Base-by-base conservation (phyloP, 2,888 invertebrate species). In the Drosophila borealis region DNA sequence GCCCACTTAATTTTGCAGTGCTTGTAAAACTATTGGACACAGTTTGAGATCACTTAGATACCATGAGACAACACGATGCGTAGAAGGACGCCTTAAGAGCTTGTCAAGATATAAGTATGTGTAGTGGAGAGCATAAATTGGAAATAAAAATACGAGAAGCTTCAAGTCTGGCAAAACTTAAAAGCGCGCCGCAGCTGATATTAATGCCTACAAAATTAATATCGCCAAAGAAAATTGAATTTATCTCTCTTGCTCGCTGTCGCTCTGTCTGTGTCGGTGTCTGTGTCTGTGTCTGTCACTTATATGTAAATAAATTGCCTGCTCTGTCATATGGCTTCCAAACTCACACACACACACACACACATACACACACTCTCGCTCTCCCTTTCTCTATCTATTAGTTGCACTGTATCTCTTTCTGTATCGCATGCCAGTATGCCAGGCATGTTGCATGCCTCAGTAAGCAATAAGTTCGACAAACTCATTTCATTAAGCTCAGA, bases 401-500 rank as follows among this genome's bases (percentile, higher is more conserved):
- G 41, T 37, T 60, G 37, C 55, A 45, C 29, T 53, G 17, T 54
- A 17, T 41, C 34, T 39, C 13, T 45, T 46, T 25, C 44, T 39
- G 17, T 72, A 62, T 62, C 74, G 56, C 53, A 51, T 60, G 68
- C 67, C 29, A 29, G 29, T 49, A 66, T 62, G 73, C 57, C 73
- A 69, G 74, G 69, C 85, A 82, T 83, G 83, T 79, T 85, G 83
- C 86, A 80, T 81, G 86, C 80, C 81, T 85, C 83, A 74, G 61
- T 76, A 56, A 68, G 84, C 84, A 83, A 84, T 84, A 84, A 86
- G 83, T 81, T 86, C 81, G 81, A 86, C 81, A 86, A 83, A 80
- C 84, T 85, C 82, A 83, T 85, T 83, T 83, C 85, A 83, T 83
- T 83, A 83, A 85, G 86, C 85, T 79, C 66, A 70, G 53, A 74